Base-by-base conservation (phyloP, 1,140 invertebrate genomes). In the Panagrolaimus sp. region DNA sequence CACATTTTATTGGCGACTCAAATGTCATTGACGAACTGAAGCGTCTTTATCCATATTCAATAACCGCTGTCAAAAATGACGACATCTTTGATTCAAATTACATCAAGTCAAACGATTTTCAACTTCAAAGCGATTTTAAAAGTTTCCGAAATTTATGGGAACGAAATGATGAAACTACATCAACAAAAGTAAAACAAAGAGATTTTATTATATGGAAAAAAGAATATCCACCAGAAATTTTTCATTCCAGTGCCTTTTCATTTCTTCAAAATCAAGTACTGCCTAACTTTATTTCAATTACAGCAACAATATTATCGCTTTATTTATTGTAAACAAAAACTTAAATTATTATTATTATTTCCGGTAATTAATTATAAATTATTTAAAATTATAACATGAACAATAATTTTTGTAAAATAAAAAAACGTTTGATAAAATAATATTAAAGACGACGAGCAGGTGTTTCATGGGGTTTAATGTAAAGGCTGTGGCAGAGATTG, bases 171-270 rank as follows among this genome's bases (percentile, higher is more conserved):
- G 20, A 27, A n/a, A n/a, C n/a, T n/a, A n/a, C n/a, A 27, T 8
- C 51, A 27, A 57, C 11, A 57, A 57, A 16, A 57, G 11, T 27
- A 13, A 57, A n/a, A 20, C 20, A 57, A n/a, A 57, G 9, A 20
- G 51, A 57, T 57, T 57, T 57, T 16, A 57, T 27, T 57, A 16
- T 27, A 11, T 57, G 51, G 51, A 13, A 16, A 25, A 13, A 57
- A 57, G 51, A 57, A 57, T 57, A 57, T 57, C 51, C 51, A 25
- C 20, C 27, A 11, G 51, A 57, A 57, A 57, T 57, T 20, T 57
- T 57, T 38, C 31, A 38, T 38, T 38, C 31, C 31, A 38, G 31
- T 38, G 31, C 31, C 31, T 38, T 38, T 38, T 38, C 31, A 38
- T 4, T 7, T 38, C 31, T 7, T 38, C 31, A 38, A n/a, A n/a